A percentile compares a stretch with the other conserved stretches of the same genome.
Evolutionary conservation across 2,797 vertebrate genomes (phyloP).

Genomic region (Hafferia zeledoni): DNA sequence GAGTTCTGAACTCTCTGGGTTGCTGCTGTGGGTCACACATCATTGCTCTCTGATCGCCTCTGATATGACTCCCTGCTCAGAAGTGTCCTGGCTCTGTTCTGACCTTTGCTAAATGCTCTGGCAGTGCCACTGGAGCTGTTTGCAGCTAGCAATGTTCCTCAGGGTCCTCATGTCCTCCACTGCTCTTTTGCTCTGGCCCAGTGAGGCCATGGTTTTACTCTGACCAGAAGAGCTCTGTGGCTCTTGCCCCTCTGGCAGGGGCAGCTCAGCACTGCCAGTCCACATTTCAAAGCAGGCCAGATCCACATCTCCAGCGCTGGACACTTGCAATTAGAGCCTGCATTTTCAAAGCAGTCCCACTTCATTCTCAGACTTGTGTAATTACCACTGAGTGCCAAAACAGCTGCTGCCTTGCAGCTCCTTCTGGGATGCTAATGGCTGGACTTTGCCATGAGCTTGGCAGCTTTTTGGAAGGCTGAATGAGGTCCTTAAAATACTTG

Average conservation of each 20-base stretch:
- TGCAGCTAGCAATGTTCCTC: not conserved
- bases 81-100: not conserved
- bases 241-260: not conserved
- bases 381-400: not conserved
- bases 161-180: not conserved
- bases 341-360: not conserved
- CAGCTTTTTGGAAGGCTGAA: not conserved
- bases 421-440: not conserved
- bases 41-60: not conserved
- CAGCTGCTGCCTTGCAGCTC: not conserved
- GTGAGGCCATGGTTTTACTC: not conserved
- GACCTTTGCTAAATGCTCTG: not conserved
- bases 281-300: not conserved
- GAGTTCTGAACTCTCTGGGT: not conserved
- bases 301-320: not conserved
- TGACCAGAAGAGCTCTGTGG: not conserved
- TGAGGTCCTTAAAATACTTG: not conserved
- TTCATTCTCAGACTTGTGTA: not conserved
- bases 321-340: not conserved
- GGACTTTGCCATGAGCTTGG: not conserved
- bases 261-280: not conserved
- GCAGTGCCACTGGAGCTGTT: not conserved
- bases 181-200: not conserved
- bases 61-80: not conserved
- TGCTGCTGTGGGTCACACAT: not conserved